Base-by-base conservation (phyloP, 2,888 invertebrate species). In the Geotrupes spiniger region DNA sequence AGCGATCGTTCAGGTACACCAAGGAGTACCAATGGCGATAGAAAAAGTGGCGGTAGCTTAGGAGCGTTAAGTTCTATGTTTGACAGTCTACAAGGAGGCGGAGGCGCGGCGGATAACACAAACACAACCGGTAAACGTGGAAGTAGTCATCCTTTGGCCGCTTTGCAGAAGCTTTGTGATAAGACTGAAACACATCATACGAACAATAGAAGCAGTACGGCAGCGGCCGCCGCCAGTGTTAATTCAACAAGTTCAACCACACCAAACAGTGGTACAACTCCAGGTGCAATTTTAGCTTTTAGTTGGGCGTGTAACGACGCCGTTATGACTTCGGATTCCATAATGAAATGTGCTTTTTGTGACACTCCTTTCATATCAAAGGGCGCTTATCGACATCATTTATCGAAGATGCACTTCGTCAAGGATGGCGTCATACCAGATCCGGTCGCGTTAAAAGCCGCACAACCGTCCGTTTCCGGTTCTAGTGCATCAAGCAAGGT, bases 301-400 rank as follows among this genome's bases (percentile, higher is more conserved):
- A 92, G 92, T 70, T 92, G 92, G 93, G 93, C 93, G 40, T 93
- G 93, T 74, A 93, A 92, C 70, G 92, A 93, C 70, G 92, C 92
- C 4, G 87, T 92, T 2, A 85, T 91, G 65, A 89, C 89, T 1
- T 81, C 84, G 8, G 91, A 92, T 65, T 88, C 91, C 17, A 87
- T 92, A 52, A 92, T 94, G 84, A 94, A 94, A 74, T 94, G 94
- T 74, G 92, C 93, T 44, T 89, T 92, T 67, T 94, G 94, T 77
- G 94, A 94, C 74, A 93, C 93, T 15, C 92, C 93, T 16, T 96
- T 96, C 72, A 92, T 93, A 60, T 95, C 96, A 29, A 96, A 95
- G 75, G 96, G 95, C 44, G 95, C 96, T 8, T 96, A 95, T 74
- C 83, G 97, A 64, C 96, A 96, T 73, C 97, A 97, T 68, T 76